Evolutionary conservation across 2,888 invertebrate species (phyloP).

Genomic region (Eupithecia abbreviata): DNA sequence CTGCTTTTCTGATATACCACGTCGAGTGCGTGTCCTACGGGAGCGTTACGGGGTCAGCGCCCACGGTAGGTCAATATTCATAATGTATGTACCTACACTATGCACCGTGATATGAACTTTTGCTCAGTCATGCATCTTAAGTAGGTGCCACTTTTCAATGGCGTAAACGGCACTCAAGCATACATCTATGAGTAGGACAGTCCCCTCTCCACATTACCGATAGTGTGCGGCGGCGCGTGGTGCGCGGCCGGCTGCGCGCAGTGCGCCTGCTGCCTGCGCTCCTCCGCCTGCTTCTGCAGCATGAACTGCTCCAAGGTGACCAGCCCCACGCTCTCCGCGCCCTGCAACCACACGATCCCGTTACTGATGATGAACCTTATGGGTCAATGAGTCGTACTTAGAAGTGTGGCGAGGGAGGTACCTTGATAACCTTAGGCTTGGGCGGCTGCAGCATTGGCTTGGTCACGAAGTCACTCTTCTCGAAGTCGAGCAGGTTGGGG

Average conservation of each 20-base stretch:
- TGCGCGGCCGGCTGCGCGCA: conserved; percentile 42
- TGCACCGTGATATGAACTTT: not conserved
- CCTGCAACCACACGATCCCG: conserved; percentile 38
- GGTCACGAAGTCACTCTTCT: conserved; percentile 74
- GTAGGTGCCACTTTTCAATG: too few relatives aligned
- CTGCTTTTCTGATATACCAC: too few relatives aligned
- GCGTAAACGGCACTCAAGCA: too few relatives aligned
- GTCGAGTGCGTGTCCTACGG: too few relatives aligned
- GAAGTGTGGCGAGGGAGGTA: not conserved
- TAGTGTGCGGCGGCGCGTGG: not conserved
- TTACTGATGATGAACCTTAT: not conserved
- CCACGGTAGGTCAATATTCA: not conserved
- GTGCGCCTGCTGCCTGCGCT: conserved; percentile 55
- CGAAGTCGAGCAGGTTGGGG: conserved; percentile 87
- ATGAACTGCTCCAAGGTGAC: conserved; percentile 91
- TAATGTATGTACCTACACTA: not conserved
- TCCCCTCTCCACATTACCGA: too few relatives aligned
- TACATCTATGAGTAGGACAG: too few relatives aligned
- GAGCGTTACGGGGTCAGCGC: not conserved
- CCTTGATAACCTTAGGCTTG: conserved; percentile 55
- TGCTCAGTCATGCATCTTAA: too few relatives aligned
- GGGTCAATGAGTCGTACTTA: not conserved
- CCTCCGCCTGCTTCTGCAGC: conserved; percentile 90
- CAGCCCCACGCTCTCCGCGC: conserved; percentile 85
- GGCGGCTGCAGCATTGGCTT: conserved; percentile 61